Conservation (phyloP, 2,113 vertebrate genomes). For the Alethe castanea region DNA sequence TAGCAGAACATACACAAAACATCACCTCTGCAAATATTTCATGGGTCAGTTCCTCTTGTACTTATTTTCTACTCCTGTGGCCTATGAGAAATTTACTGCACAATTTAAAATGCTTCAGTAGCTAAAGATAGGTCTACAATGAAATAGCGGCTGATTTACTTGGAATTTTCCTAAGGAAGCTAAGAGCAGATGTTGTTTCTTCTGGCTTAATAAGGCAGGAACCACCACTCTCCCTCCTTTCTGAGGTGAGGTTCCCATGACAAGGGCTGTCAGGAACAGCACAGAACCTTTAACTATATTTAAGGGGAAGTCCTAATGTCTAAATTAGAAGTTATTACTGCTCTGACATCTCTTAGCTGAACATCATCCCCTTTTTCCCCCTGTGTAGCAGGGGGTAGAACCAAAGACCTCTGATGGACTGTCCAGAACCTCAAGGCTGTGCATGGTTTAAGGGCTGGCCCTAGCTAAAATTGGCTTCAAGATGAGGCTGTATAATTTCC, state of each 20-base stretch:
- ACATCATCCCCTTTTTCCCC: fast-evolving
- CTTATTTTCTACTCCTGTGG: constrained; percentile 15
- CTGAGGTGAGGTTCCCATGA: not conserved
- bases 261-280: not conserved
- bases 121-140: not conserved
- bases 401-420: not conserved
- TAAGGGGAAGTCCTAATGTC: not conserved
- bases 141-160: not conserved
- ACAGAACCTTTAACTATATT: not conserved
- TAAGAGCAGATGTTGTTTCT: not conserved
- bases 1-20: constrained; percentile 29
- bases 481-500: not conserved
- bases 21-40: constrained; percentile 19
- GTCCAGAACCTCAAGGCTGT: not conserved
- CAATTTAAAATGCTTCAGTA: not conserved
- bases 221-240: not conserved
- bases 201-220: not conserved
- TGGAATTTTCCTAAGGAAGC: not conserved
- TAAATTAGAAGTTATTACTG: not conserved
- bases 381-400: not conserved
- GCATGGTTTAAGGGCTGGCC: not conserved
- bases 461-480: not conserved
- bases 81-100: not conserved
- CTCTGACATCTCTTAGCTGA: not conserved
- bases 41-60: constrained; percentile 17